phyloP scores from a whole-genome alignment of 2,888 invertebrate genomes.

The Neuroscelio doddi region DNA sequence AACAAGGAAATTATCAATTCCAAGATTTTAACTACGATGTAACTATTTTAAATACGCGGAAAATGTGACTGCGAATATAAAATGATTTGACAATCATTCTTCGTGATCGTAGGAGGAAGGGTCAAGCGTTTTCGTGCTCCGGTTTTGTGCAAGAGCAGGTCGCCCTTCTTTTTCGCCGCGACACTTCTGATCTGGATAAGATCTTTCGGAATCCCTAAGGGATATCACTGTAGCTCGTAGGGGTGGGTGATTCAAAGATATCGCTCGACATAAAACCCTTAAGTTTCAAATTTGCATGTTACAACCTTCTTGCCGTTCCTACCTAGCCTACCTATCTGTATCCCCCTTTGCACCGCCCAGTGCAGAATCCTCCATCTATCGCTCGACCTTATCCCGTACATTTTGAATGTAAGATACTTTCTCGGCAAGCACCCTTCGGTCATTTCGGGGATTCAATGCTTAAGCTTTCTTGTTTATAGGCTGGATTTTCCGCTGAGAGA shows the following conservation, averaged over 20 bases:
- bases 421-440: conserved; percentile 58
- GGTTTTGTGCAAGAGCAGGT: conserved; percentile 31
- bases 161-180: conserved; percentile 47
- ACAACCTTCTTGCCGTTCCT: conserved; percentile 58
- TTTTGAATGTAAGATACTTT: conserved; percentile 67
- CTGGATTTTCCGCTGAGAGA: conserved; percentile 54
- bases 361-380: conserved; percentile 27
- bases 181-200: conserved; percentile 66
- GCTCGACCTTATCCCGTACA: conserved; percentile 63
- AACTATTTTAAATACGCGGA: no score
- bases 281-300: conserved; percentile 72
- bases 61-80: not conserved
- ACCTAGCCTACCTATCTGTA: conserved; percentile 50
- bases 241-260: conserved; percentile 69
- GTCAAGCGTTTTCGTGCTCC: conserved; percentile 40
- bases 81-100: not conserved
- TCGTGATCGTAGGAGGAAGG: conserved; percentile 13
- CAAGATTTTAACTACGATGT: no score
- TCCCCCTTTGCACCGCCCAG: conserved; percentile 35
- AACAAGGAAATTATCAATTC: no score
- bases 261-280: conserved; percentile 71
- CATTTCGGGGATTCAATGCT: conserved; percentile 60
- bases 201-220: conserved; percentile 60
- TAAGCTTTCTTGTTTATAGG: conserved; percentile 67
- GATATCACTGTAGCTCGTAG: conserved; percentile 50